phyloP scores from a whole-genome alignment of 2,888 invertebrate species.

The Cerceris rybyensis region DNA sequence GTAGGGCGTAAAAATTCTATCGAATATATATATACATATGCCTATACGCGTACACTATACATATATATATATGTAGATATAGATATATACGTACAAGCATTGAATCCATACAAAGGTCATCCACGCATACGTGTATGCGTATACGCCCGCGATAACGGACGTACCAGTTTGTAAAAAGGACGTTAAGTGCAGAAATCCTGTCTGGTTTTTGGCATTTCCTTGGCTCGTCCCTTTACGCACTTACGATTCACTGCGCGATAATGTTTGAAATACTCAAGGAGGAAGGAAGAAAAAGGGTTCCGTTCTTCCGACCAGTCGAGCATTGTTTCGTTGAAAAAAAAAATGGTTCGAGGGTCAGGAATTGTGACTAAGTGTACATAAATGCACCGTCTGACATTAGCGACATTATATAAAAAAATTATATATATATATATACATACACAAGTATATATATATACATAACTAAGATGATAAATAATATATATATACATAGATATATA shows the following conservation, averaged over 20 bases:
- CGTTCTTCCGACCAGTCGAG: conserved; percentile 19
- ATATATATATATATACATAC: conserved; percentile 61
- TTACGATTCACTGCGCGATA: no score
- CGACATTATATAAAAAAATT: conserved; percentile 67
- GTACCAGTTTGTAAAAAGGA: conserved; percentile 1
- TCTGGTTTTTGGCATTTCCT: conserved; percentile 57
- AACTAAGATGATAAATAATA: conserved; percentile 59
- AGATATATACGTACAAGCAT: no score
- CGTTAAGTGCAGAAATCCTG: conserved; percentile 5
- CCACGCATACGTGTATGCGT: no score
- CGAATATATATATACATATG: conserved; percentile 26
- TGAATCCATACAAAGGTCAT: no score
- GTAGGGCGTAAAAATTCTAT: conserved; percentile 42
- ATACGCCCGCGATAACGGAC: neutral
- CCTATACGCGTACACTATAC: conserved; percentile 12
- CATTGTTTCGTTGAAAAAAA: conserved; percentile 39
- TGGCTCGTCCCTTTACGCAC: conserved; percentile 30
- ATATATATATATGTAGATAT: conserved; percentile 8
- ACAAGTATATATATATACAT: conserved; percentile 65
- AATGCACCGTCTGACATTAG: conserved; percentile 79
- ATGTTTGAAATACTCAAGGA: neutral
- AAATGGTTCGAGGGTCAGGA: conserved; percentile 73
- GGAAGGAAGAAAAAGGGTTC: neutral
- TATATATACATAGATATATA: conserved; percentile 68
- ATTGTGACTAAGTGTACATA: conserved; percentile 80